Percentiles rank a stretch among this genome's conserved stretches.
Evolutionary conservation across 2,888 invertebrate species (phyloP).

Genomic region (Cetonia aurata): DNA sequence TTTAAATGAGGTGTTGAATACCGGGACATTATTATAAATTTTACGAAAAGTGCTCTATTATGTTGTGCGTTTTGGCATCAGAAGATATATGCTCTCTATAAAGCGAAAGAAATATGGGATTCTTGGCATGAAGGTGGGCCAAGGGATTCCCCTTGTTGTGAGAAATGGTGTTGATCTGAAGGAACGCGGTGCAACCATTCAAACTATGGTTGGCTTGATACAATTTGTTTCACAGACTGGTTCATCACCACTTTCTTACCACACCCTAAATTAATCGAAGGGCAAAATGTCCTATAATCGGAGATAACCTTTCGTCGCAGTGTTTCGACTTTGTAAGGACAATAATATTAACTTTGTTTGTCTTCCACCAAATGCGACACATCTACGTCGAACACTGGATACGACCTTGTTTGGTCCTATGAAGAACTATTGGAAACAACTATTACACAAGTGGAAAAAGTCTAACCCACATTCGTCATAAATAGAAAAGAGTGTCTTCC

Average conservation of each 20-base stretch:
- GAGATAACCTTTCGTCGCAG: conserved; percentile 58
- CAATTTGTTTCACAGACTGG: conserved; percentile 10
- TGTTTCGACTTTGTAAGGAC: conserved; percentile 55
- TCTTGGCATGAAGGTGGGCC: conserved; percentile 55
- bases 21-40: no score
- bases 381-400: conserved; percentile 55
- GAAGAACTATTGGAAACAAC: conserved; percentile 52
- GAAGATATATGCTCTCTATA: conserved; percentile 50
- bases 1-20: no score
- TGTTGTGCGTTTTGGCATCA: conserved; percentile 54
- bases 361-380: conserved; percentile 53
- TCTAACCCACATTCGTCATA: conserved; percentile 18
- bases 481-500: no score
- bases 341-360: conserved; percentile 56
- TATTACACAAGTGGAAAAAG: conserved; percentile 30
- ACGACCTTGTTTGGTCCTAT: conserved; percentile 51
- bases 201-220: conserved; percentile 15
- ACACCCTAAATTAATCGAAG: no score
- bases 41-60: conserved; percentile 54
- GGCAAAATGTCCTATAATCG: no score
- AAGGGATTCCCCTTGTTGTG: conserved; percentile 42
- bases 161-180: conserved; percentile 11
- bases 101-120: conserved; percentile 49
- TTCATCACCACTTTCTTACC: conserved; percentile 40
- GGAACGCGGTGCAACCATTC: conserved; percentile 16